Evolutionary conservation across 2,113 vertebrate species (phyloP).

Genomic region (Paracanthobrama guichenoti): DNA sequence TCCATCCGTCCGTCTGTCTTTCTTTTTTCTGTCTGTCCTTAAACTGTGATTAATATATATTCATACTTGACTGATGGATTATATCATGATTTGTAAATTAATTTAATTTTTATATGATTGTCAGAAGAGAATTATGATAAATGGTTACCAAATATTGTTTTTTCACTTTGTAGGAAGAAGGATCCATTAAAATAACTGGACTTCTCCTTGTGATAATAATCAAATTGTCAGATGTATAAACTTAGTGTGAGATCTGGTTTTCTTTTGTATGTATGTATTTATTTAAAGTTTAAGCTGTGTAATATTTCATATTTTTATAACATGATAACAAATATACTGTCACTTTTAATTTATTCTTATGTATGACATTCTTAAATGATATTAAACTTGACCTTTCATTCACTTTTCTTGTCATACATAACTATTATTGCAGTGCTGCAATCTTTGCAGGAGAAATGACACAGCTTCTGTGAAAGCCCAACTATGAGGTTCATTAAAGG

Average conservation of each 20-base stretch:
- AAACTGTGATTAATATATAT: too few species aligned
- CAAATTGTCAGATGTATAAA: not conserved
- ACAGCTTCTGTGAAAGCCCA: constrained; percentile 24
- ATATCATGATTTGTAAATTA: too few species aligned
- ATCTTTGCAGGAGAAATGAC: not conserved
- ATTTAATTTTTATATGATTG: too few species aligned
- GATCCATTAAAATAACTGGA: not conserved
- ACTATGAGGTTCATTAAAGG: not conserved
- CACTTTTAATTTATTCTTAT: too few species aligned
- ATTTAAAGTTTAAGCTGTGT: not conserved
- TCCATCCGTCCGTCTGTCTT: too few species aligned
- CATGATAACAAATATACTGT: not conserved
- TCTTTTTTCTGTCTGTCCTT: too few species aligned
- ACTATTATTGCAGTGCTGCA: not conserved
- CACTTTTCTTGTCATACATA: not conserved
- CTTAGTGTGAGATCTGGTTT: not conserved
- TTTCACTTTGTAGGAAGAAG: not conserved
- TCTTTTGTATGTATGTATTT: too few species aligned
- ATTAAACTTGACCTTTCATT: not conserved
- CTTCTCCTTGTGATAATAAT: not conserved
- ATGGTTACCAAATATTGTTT: too few species aligned
- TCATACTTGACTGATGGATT: too few species aligned
- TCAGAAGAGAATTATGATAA: too few species aligned
- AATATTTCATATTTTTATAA: constrained; percentile 10
- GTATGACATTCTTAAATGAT: too few species aligned